Conservation (phyloP, 2,888 invertebrate species). For the Altica lythri region DNA sequence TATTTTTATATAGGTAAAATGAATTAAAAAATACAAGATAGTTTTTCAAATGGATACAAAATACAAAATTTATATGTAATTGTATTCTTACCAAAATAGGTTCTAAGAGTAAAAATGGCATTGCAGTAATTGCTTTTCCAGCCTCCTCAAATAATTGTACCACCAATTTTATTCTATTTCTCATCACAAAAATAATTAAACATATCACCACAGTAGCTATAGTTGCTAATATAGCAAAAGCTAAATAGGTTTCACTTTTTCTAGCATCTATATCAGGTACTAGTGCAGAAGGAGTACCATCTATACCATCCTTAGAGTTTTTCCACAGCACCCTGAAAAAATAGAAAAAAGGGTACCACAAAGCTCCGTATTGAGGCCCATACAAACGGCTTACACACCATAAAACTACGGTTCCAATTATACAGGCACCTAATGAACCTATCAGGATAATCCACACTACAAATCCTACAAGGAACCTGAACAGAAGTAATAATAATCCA, state of each 20-base stretch:
- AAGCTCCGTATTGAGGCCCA: constrained; percentile 15
- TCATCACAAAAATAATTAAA: constrained; percentile 64
- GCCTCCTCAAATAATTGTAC: constrained; percentile 69
- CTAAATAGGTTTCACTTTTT: constrained; percentile 58
- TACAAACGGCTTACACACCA: constrained; percentile 59
- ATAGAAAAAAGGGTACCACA: constrained; percentile 21
- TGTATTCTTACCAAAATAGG: constrained; percentile 62
- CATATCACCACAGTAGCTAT: constrained; percentile 63
- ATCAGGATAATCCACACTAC: constrained; percentile 67
- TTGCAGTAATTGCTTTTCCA: constrained; percentile 66
- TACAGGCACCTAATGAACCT: constrained; percentile 59
- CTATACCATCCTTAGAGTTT: constrained; percentile 48
- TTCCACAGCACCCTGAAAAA: constrained; percentile 57
- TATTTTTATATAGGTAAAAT: no score
- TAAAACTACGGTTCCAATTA: constrained; percentile 63
- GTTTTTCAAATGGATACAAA: no score
- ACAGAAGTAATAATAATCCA: constrained; percentile 60
- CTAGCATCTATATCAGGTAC: constrained; percentile 42
- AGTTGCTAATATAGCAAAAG: constrained; percentile 65
- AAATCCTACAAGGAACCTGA: constrained; percentile 64
- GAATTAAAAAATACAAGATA: no score
- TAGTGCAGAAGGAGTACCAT: constrained; percentile 30
- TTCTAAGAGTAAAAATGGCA: constrained; percentile 66
- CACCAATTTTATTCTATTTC: constrained; percentile 66
- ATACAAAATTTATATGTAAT: no score